Evolutionary conservation across 2,888 invertebrate genomes (phyloP).

Genomic region (Campaea margaritaria): DNA sequence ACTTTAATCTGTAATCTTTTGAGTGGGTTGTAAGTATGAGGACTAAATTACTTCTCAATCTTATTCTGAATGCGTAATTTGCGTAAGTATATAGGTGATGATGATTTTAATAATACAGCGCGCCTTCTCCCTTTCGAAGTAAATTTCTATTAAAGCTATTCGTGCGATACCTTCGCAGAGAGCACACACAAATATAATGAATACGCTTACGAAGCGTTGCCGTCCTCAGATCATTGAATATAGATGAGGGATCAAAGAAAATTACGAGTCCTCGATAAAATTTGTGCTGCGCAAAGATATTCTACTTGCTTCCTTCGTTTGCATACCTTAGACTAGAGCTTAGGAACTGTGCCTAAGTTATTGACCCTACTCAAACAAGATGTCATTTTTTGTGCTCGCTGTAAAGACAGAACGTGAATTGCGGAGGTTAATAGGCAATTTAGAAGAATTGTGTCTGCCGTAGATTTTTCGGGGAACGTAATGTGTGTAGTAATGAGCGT

Average conservation of each 20-base stretch:
- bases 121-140: slow-evolving; percentile 32
- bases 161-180: slow-evolving; percentile 51
- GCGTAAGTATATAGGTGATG: slow-evolving; percentile 29
- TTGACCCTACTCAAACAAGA: slow-evolving; percentile 1
- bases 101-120: slow-evolving; percentile 39
- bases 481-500: no score
- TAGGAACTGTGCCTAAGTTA: slow-evolving; percentile 25
- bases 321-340: slow-evolving; percentile 53
- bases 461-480: neutral
- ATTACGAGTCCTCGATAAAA: slow-evolving; percentile 79
- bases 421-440: neutral
- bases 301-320: slow-evolving; percentile 65
- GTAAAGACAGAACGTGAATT: neutral
- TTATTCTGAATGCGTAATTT: slow-evolving; percentile 30
- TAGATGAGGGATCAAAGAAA: slow-evolving; percentile 83
- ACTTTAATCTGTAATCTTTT: slow-evolving; percentile 37
- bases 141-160: slow-evolving; percentile 44
- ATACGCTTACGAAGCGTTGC: slow-evolving; percentile 80
- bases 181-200: slow-evolving; percentile 76
- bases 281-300: slow-evolving; percentile 76
- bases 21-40: slow-evolving; percentile 32
- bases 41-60: slow-evolving; percentile 24
- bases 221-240: slow-evolving; percentile 81
- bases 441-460: neutral
- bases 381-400: neutral